Percentiles rank a stretch among this genome's conserved stretches.
Conservation (phyloP, 2,113 vertebrate genomes). For the Malurus elegans region DNA sequence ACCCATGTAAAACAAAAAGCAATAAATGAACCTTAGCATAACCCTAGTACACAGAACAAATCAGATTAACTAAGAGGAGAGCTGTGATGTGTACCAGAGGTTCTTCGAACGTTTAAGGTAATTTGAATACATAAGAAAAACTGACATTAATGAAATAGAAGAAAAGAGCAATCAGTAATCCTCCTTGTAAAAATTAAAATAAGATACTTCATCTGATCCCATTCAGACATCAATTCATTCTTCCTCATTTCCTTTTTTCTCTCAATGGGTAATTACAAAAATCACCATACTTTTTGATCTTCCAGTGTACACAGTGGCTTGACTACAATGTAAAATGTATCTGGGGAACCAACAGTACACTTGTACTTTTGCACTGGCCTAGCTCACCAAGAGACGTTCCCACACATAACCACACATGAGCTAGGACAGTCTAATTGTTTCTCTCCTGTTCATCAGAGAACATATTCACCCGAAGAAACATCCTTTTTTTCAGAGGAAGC, state of each 20-base stretch:
- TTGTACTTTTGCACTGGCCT: background rate
- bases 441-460: background rate
- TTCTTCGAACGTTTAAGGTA: background rate
- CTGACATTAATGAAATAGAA: background rate
- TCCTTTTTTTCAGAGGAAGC: background rate
- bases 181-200: background rate
- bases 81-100: background rate
- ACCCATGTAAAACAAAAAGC: background rate
- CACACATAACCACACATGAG: background rate
- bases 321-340: background rate
- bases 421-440: accelerated
- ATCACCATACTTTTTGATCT: background rate
- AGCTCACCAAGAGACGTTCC: background rate
- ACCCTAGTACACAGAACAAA: background rate
- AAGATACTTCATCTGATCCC: background rate
- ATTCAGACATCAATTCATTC: background rate
- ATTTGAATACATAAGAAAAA: background rate
- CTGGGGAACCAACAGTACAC: background rate
- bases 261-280: background rate
- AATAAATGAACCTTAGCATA: background rate
- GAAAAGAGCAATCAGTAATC: background rate
- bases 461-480: background rate
- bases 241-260: background rate
- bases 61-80: background rate
- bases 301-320: background rate